These are phyloP conservation scores for Labeo rohita DNA, from an alignment of 2,113 vertebrate species.

Conservation along the genomic window DNA sequence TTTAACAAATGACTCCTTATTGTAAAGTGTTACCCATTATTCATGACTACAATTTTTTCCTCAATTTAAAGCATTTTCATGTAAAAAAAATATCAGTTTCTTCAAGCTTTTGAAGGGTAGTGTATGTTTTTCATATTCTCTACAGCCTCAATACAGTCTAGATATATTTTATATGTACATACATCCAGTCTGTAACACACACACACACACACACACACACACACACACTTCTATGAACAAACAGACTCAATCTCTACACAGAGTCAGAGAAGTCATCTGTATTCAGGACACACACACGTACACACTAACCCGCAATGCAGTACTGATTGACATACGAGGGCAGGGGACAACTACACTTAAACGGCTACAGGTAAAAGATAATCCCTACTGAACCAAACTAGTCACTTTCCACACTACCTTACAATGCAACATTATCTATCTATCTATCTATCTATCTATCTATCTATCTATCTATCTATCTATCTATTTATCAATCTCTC, in stretches of 20 bases:
- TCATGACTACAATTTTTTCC: background rate
- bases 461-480: background rate
- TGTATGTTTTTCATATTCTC: background rate
- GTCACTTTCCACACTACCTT: background rate
- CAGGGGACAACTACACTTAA: background rate
- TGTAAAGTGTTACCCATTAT: too few species aligned
- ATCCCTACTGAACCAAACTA: background rate
- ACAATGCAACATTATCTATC: background rate
- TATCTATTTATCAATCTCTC: too few species aligned
- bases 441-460: background rate
- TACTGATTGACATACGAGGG: constrained; percentile 14
- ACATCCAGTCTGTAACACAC: background rate
- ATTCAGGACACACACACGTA: constrained; percentile 44
- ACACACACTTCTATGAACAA: constrained; percentile 15
- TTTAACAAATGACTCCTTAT: too few species aligned
- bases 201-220: background rate
- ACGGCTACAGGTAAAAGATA: background rate
- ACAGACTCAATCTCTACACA: background rate
- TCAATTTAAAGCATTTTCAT: background rate
- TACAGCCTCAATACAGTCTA: background rate
- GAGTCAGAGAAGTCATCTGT: constrained; percentile 29
- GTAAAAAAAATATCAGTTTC: too few species aligned
- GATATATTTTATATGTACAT: background rate
- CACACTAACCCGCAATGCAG: constrained; percentile 17
- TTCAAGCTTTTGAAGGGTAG: background rate